phyloP scores from a whole-genome alignment of 2,797 vertebrate genomes.

The Megalops cyprinoides region DNA sequence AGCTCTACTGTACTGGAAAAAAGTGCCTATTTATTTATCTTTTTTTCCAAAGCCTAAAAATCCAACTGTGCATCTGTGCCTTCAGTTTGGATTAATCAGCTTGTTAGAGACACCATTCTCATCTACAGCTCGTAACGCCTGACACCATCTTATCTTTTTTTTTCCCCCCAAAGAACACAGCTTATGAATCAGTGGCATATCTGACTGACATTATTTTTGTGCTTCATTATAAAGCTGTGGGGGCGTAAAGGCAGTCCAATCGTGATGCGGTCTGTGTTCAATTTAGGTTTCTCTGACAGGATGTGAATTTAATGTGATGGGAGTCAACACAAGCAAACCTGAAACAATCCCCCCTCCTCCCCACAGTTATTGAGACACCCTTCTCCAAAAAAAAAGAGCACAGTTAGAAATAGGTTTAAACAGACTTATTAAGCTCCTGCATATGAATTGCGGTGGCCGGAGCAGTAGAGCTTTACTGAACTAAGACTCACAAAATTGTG shows the following conservation, averaged over 20 bases:
- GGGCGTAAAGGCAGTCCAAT: neutral
- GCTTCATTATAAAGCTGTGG: neutral
- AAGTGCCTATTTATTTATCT: neutral
- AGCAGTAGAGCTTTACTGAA: neutral
- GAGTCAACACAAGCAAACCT: neutral
- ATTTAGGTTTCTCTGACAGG: neutral
- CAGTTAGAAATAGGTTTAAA: neutral
- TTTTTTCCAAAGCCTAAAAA: neutral
- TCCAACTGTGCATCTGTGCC: neutral
- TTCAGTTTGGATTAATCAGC: slow-evolving; percentile 4
- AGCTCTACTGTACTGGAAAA: neutral
- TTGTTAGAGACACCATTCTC: neutral
- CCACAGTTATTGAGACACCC: neutral
- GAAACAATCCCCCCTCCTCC: neutral
- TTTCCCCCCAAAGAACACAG: neutral
- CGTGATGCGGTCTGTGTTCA: neutral
- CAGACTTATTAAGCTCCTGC: neutral
- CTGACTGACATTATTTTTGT: neutral
- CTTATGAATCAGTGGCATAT: neutral
- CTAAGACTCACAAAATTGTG: neutral
- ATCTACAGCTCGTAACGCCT: neutral
- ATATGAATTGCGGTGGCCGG: neutral
- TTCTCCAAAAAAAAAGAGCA: neutral
- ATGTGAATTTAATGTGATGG: neutral
- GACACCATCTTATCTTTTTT: neutral